Percentiles rank a stretch among this genome's conserved stretches.
Conservation (phyloP, 2,888 invertebrate genomes). For the Paralinhomoeus sp. region DNA sequence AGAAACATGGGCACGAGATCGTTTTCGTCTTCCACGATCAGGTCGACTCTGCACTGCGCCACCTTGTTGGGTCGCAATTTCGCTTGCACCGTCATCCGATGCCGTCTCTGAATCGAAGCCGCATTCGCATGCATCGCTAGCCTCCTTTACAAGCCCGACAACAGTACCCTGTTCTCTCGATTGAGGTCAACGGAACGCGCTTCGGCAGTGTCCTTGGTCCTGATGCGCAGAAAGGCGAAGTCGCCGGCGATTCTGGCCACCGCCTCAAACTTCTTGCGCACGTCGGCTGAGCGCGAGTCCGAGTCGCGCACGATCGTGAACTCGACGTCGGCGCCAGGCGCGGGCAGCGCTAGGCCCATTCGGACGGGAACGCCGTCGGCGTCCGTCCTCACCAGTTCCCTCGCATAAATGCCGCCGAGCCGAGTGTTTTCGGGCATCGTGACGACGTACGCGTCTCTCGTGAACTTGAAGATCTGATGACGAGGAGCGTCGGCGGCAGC, state of each 20-base stretch:
- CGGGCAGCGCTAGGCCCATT: slow-evolving; percentile 48
- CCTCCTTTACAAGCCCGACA: slow-evolving; percentile 32
- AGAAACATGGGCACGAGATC: slow-evolving; percentile 82
- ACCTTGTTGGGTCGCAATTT: too few relatives aligned
- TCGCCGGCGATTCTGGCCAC: slow-evolving; percentile 45
- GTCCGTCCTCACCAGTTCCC: too few relatives aligned
- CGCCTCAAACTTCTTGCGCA: slow-evolving; percentile 12
- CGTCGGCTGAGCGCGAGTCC: slow-evolving; percentile 46
- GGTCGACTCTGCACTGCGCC: slow-evolving; percentile 13
- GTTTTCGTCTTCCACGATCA: slow-evolving; percentile 27
- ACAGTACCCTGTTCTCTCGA: slow-evolving; percentile 71
- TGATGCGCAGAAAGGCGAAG: slow-evolving; percentile 69
- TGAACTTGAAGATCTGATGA: slow-evolving; percentile 48
- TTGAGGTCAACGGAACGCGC: slow-evolving; percentile 74
- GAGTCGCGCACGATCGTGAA: slow-evolving; percentile 70
- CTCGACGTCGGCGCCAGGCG: slow-evolving; percentile 34
- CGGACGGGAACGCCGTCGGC: slow-evolving; percentile 30
- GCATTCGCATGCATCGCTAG: too few relatives aligned
- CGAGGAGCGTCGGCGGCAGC: too few relatives aligned
- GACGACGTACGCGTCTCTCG: slow-evolving; percentile 53
- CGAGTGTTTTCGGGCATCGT: slow-evolving; percentile 79
- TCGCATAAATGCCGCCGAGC: slow-evolving; percentile 54
- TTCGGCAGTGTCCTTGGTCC: slow-evolving; percentile 64
- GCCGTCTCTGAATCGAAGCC: too few relatives aligned
- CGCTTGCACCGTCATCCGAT: too few relatives aligned